phyloP scores from a whole-genome alignment of 2,797 vertebrate genomes.

The Zalophus californianus region DNA sequence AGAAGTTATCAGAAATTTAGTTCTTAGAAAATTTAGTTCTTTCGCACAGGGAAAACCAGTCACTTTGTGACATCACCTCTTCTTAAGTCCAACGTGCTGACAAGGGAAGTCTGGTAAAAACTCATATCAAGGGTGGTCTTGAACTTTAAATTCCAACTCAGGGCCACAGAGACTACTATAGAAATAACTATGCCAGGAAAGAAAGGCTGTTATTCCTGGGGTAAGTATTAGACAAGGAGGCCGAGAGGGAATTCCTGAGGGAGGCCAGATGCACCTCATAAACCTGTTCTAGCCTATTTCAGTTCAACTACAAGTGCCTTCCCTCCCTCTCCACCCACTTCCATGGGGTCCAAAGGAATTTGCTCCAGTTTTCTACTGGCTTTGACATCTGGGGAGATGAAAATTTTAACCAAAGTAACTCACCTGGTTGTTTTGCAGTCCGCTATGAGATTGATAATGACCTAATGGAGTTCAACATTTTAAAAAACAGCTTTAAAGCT shows the following conservation, averaged over 20 bases:
- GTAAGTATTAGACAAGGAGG: background rate
- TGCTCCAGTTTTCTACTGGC: background rate
- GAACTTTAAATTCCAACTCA: background rate
- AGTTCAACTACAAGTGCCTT: background rate
- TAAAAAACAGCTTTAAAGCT: slow-evolving; percentile 84
- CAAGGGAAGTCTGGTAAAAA: slow-evolving; percentile 16
- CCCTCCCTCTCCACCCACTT: background rate
- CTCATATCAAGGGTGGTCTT: background rate
- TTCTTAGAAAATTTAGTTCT: slow-evolving; percentile 46
- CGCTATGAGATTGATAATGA: slow-evolving; percentile 83
- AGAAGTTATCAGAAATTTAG: background rate
- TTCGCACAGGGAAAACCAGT: background rate
- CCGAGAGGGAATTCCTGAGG: rapidly evolving
- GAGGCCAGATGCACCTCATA: background rate
- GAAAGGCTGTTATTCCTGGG: background rate
- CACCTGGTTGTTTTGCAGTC: slow-evolving; percentile 80
- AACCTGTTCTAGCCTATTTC: background rate
- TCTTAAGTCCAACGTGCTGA: background rate
- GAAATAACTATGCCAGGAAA: background rate
- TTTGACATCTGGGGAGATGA: background rate
- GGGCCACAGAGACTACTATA: background rate
- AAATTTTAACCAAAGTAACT: slow-evolving; percentile 59
- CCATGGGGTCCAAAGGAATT: background rate
- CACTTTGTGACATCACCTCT: background rate
- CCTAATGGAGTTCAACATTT: slow-evolving; percentile 85